Evolutionary conservation across 2,113 vertebrate species (phyloP), one percentile per base, ranked within the genome.

Genomic region (Hydrolagus affinis): DNA sequence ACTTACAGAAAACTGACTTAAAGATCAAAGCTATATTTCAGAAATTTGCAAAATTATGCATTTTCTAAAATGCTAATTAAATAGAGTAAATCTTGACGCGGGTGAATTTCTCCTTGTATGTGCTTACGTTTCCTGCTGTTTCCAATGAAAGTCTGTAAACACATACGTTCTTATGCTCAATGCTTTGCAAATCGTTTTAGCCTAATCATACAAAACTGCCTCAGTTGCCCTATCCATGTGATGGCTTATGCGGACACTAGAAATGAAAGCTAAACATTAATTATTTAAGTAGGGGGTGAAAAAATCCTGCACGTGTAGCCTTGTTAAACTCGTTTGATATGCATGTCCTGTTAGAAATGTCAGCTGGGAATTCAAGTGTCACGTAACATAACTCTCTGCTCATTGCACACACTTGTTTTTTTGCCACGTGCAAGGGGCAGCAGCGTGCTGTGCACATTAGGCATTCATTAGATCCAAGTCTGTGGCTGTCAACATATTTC

Each of bases 311-410:
- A 73, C 23, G 70, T 32, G 71, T 73, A 15, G 71, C 30, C 28
- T 74, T 74, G 71, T 32, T 73, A 74, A 74, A 28, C 11, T 69
- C 44, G 25, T 72, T 73, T 44, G 44, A 74, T 44, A 74, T 74
- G 30, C 72, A 30, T 74, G 28, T 74, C 3, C 30, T 74, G 28
- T 74, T 44, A 17, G 30, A 74, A 74, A 74, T 74, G 30, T 74
- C 72, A 44, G 12, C 72, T 44, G 6, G 72, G 25, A 73, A 30
- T 73, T 73, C 71, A 73, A 30, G 30, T 73, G 71, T 73, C 71
- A 73, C 28, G 25, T 30, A 73, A 73, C 0, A 28, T 30, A 73
- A 12, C 71, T 71, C 44, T 44, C 70, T 73, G 23, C 19, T 73
- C 71, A 73, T 14, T 30, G 71, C 25, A 30, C 71, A 28, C 70